A percentile compares a stretch with the other conserved stretches of the same genome.
Conservation (phyloP, 2,888 invertebrate species). For the Podabrus alpinus region DNA sequence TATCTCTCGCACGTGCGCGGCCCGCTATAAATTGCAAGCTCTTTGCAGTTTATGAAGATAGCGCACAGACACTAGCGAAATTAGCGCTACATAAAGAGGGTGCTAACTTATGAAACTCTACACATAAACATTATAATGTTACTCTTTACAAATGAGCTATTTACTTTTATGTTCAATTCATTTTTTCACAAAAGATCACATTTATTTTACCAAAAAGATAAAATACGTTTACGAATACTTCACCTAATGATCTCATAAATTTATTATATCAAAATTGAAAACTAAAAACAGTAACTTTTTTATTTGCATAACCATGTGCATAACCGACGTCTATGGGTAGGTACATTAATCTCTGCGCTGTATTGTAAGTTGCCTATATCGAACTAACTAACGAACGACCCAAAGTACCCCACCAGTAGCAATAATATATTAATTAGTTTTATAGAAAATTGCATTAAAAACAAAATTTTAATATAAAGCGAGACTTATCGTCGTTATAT, state of each 20-base stretch:
- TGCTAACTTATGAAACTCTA: constrained; percentile 37
- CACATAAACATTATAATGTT: constrained; percentile 50
- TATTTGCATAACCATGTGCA: no score
- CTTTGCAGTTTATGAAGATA: constrained; percentile 43
- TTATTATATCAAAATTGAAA: neutral
- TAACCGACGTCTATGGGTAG: no score
- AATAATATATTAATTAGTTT: neutral
- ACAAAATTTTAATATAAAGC: neutral
- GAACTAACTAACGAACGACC: neutral
- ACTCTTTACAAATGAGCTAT: constrained; percentile 46
- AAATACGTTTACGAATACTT: neutral
- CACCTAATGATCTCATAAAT: neutral
- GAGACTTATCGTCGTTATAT: neutral
- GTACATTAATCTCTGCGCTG: no score
- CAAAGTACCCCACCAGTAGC: no score
- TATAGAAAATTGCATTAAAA: neutral
- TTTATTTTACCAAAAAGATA: constrained; percentile 28
- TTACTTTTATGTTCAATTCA: constrained; percentile 51
- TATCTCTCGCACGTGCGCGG: constrained; percentile 55
- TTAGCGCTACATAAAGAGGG: constrained; percentile 44
- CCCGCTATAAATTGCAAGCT: constrained; percentile 51
- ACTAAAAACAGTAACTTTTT: neutral
- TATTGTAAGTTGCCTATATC: neutral
- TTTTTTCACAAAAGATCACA: constrained; percentile 38
- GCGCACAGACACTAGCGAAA: constrained; percentile 47